Conservation (phyloP, 2,888 invertebrate species). For the Parnassius smintheus region DNA sequence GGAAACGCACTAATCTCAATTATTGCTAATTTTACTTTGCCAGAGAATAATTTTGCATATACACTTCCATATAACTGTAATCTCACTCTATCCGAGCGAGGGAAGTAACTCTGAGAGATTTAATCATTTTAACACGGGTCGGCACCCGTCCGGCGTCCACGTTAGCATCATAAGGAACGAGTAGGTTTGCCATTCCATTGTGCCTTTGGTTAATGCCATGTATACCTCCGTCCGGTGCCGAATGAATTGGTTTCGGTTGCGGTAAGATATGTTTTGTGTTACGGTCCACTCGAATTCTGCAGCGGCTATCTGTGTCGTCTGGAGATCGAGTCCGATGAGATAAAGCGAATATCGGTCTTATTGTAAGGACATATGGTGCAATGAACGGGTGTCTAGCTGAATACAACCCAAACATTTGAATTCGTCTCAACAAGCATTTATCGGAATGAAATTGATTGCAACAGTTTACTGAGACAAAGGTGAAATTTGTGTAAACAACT, state of each 20-base stretch:
- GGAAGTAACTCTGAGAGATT: slow-evolving; percentile 1
- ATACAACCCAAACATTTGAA: too few species aligned
- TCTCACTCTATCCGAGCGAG: background rate
- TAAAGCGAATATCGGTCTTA: slow-evolving; percentile 1
- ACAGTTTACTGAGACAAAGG: too few species aligned
- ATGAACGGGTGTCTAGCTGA: background rate
- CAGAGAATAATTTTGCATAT: background rate
- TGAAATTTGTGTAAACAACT: too few species aligned
- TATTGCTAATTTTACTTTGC: background rate
- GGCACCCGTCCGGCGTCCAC: background rate
- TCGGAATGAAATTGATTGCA: slow-evolving; percentile 17
- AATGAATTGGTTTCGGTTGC: slow-evolving; percentile 38
- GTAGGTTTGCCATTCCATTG: slow-evolving; percentile 42
- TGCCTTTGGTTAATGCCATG: slow-evolving; percentile 33
- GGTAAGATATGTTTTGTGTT: slow-evolving; percentile 27
- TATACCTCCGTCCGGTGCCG: slow-evolving; percentile 39
- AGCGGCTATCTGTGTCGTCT: slow-evolving; percentile 13
- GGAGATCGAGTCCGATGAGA: slow-evolving; percentile 1
- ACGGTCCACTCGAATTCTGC: slow-evolving; percentile 18
- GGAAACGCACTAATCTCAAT: too few species aligned
- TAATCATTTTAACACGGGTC: slow-evolving; percentile 8
- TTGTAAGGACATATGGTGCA: background rate
- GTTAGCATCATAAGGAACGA: slow-evolving; percentile 19
- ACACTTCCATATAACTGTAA: background rate
- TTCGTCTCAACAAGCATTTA: slow-evolving; percentile 5